Evolutionary conservation across 2,888 invertebrate genomes (phyloP), one percentile per base, ranked within the genome.

Genomic region (Itoplectis maculator): DNA sequence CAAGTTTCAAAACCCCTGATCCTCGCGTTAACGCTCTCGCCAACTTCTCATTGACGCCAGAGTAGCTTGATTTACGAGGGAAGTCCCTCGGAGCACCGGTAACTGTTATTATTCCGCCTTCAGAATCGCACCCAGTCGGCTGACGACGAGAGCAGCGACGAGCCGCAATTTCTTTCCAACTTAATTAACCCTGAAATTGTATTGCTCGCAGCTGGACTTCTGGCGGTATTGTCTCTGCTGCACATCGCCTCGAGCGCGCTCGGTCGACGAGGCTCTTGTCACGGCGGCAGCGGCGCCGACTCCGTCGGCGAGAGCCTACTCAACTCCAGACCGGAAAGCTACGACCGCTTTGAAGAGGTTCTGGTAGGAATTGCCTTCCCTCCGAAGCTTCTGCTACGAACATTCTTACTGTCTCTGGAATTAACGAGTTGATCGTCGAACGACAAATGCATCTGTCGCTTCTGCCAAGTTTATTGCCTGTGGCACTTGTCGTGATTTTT

Each of bases 281-380:
- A 87, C 54, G 83, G 85, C 18, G 87, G 72, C 18, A 86, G 72
- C 18, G 81, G 87, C 4, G 42, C 80, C 20, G 90, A 91, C 80
- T 89, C 90, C n/a, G 88, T 91, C 66, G 90, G 89, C 8, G 91
- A 91, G 72, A 91, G 90, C 76, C 87, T 91, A 23, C 80, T 91
- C 11, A 89, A 90, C 61, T 85, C 90, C 13, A 88, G 90, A 70
- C 88, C 89, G 0, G 91, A 91, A 42, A 88, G 86, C 81, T 91
- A 90, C 78, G 91, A 91, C 81, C 90, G 90, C 49, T 91, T 91
- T 76, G 91, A 91, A 78, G 91, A 91, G 84, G 90, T 91, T 84
- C 73, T 91, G 87, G 91, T 91, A 85, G 86, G 86, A 82, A 56
- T 51, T 59, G 37, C 56, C 42, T 18, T n/a, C 6, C 0, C 45